Conservation (phyloP, 2,797 vertebrate species). For the Gallinago solitaria region DNA sequence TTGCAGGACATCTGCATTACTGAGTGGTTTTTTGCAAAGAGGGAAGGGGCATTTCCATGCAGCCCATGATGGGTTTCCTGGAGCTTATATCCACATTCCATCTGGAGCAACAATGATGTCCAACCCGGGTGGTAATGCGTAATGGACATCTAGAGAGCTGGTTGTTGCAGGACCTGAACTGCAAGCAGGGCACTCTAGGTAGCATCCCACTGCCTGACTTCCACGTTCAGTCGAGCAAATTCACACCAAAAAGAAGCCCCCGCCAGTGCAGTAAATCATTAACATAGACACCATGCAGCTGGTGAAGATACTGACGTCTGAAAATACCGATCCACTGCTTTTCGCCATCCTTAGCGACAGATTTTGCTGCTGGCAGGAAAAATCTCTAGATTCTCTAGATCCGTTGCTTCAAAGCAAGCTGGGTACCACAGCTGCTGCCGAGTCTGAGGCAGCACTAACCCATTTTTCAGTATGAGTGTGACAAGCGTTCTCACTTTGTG, state of each 20-base stretch:
- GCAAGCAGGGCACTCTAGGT: not conserved
- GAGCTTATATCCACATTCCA: fast-evolving
- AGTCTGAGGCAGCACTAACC: not conserved
- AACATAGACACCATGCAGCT: not conserved
- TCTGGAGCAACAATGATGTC: fast-evolving
- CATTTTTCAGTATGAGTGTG: not conserved
- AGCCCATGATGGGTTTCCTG: not conserved
- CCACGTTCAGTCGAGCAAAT: fast-evolving
- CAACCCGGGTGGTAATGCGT: fast-evolving
- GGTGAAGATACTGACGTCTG: not conserved
- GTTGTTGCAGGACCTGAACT: not conserved
- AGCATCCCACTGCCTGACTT: not conserved
- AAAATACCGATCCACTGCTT: not conserved
- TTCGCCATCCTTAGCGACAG: not conserved
- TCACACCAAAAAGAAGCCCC: not conserved
- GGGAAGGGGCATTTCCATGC: not conserved
- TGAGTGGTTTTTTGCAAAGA: not conserved
- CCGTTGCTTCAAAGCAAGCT: not conserved
- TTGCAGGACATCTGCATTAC: not conserved
- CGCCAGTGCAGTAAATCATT: not conserved
- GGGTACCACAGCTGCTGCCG: not conserved
- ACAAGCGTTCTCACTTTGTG: not conserved
- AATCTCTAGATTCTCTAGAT: not conserved
- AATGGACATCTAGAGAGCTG: no score
- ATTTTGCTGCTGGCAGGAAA: not conserved